Conservation (phyloP, 2,113 vertebrate species). For the Neolamprologus sp. region DNA sequence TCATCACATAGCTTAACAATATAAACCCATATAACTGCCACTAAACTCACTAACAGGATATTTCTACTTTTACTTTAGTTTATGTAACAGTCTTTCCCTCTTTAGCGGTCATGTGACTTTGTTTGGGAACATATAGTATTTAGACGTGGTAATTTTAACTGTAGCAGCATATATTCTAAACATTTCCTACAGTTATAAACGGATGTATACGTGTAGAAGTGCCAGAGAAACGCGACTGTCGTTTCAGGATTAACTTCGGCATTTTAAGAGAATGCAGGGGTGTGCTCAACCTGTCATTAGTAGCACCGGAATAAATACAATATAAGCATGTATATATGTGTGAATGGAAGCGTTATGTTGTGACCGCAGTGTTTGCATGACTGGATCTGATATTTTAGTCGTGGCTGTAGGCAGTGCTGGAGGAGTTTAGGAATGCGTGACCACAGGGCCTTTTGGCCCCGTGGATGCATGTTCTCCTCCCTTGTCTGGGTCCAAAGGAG, state of each 20-base stretch:
- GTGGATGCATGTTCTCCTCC: constrained; percentile 45
- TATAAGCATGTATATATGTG: constrained; percentile 41
- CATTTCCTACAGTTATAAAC: constrained; percentile 32
- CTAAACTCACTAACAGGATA: not conserved
- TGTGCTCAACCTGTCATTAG: not conserved
- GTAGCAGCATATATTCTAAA: not conserved
- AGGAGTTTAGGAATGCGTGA: constrained; percentile 72
- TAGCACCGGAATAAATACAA: not conserved
- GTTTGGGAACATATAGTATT: constrained; percentile 40
- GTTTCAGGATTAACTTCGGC: not conserved
- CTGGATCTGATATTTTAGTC: constrained; percentile 66
- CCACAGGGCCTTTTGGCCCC: constrained; percentile 62
- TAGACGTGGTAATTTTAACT: not conserved
- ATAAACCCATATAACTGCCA: not conserved
- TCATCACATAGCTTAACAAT: not conserved
- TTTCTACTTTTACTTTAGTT: not conserved
- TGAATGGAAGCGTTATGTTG: constrained; percentile 40
- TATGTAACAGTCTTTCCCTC: not conserved
- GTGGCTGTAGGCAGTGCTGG: constrained; percentile 63
- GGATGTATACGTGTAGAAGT: not conserved
- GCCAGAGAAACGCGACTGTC: not conserved
- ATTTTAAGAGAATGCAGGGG: not conserved
- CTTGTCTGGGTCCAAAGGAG: constrained; percentile 53
- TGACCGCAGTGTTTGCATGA: constrained; percentile 51
- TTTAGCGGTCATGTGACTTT: constrained; percentile 36